Conservation (phyloP, 2,113 vertebrate genomes). For the Phylloscopus trochilus region DNA sequence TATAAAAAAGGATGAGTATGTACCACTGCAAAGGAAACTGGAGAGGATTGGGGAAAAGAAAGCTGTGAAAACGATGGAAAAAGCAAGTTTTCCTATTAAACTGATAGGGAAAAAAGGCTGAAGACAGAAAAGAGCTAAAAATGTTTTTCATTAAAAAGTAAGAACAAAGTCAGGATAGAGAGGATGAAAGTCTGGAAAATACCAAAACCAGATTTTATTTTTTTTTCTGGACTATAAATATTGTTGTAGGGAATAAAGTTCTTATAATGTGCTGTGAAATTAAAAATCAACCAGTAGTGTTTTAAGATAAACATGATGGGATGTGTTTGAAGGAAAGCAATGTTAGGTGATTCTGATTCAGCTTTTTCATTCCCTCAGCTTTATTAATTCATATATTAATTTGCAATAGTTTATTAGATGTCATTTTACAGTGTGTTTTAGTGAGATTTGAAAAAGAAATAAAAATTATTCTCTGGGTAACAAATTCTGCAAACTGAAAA, state of each 20-base stretch:
- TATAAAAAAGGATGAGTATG: not conserved
- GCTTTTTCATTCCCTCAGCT: not conserved
- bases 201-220: slow-evolving; percentile 6
- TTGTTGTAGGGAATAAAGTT: slow-evolving; percentile 13
- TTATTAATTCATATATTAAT: not conserved
- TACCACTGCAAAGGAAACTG: not conserved
- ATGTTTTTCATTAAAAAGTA: slow-evolving; percentile 26
- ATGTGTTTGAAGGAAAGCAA: not conserved
- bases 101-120: not conserved
- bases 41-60: not conserved
- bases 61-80: not conserved
- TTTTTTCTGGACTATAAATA: not conserved
- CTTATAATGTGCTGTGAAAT: not conserved
- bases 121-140: slow-evolving; percentile 8
- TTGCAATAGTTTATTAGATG: not conserved
- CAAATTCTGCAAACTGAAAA: not conserved
- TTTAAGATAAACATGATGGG: not conserved
- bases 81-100: not conserved
- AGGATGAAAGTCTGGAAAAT: slow-evolving; percentile 54
- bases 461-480: not conserved
- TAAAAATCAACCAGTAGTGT: not conserved
- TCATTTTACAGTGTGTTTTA: not conserved
- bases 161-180: slow-evolving; percentile 43
- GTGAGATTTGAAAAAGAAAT: not conserved
- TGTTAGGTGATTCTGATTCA: not conserved